Percentiles rank a stretch among this genome's conserved stretches.
Evolutionary conservation across 1,140 invertebrate species (phyloP).

Genomic region (Drosophila sucinea): DNA sequence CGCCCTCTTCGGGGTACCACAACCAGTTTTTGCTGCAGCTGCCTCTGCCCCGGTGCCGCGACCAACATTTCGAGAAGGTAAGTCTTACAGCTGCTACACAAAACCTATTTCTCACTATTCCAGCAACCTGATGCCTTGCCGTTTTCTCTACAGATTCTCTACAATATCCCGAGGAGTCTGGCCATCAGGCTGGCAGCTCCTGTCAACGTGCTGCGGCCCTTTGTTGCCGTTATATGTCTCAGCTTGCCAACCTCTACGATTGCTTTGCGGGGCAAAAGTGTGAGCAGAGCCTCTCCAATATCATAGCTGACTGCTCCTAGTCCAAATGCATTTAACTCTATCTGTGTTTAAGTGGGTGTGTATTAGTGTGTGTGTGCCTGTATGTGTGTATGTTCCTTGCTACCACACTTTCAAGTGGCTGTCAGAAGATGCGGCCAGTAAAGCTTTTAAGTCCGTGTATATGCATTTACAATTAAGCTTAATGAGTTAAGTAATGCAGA

Average conservation of each 20-base stretch:
- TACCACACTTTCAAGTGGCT: constrained; percentile 16
- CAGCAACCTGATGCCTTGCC: constrained; percentile 6
- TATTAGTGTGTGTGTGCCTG: not conserved
- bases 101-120: constrained; percentile 12
- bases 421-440: constrained; percentile 7
- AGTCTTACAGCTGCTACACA: constrained; percentile 11
- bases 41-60: constrained; percentile 9
- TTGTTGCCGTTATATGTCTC: not conserved
- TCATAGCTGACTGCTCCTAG: constrained; percentile 59
- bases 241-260: constrained; percentile 35
- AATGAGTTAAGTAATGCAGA: constrained; percentile 28
- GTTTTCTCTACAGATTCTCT: constrained; percentile 35
- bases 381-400: not conserved
- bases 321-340: constrained; percentile 1
- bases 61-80: constrained; percentile 36
- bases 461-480: constrained; percentile 37
- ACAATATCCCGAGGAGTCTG: constrained; percentile 45
- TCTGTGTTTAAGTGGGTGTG: not conserved
- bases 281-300: constrained; percentile 42
- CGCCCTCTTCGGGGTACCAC: constrained; percentile 6
- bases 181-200: constrained; percentile 26
- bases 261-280: constrained; percentile 53
- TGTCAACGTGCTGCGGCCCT: constrained; percentile 57
- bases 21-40: not conserved
- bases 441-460: constrained; percentile 19